phyloP scores from a whole-genome alignment of 2,888 invertebrate species.

The Troides oblongomaculatus region DNA sequence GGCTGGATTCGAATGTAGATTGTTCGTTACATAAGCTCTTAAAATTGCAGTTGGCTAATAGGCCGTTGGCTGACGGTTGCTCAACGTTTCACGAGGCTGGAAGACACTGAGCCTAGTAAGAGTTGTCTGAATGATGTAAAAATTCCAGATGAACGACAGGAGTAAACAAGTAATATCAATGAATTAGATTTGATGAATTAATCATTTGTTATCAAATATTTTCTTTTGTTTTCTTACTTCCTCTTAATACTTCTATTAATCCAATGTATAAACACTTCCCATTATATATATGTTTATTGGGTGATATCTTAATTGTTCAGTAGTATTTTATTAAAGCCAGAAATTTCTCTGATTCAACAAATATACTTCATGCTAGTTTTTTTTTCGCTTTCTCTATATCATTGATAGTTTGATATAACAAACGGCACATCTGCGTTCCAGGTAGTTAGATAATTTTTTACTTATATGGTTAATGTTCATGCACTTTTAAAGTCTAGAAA shows the following conservation, averaged over 20 bases:
- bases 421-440: too few species aligned
- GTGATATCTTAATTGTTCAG: too few species aligned
- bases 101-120: conserved; percentile 18
- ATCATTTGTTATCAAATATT: background rate
- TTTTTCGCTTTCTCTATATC: too few species aligned
- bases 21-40: conserved; percentile 24
- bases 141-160: background rate
- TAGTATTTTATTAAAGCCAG: too few species aligned
- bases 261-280: background rate
- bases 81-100: conserved; percentile 35
- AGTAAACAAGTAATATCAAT: too few species aligned
- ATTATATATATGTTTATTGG: background rate
- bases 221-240: background rate
- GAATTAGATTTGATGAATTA: background rate
- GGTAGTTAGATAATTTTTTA: too few species aligned
- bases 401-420: too few species aligned
- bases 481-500: too few species aligned
- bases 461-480: too few species aligned
- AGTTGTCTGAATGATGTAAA: conserved; percentile 17
- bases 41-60: conserved; percentile 52
- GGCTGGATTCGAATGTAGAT: conserved; percentile 14
- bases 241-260: background rate
- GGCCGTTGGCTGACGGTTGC: conserved; percentile 36
- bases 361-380: too few species aligned
- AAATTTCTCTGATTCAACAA: too few species aligned